phyloP scores from a whole-genome alignment of 2,888 invertebrate species.

The Caenorhabditis sp. region DNA sequence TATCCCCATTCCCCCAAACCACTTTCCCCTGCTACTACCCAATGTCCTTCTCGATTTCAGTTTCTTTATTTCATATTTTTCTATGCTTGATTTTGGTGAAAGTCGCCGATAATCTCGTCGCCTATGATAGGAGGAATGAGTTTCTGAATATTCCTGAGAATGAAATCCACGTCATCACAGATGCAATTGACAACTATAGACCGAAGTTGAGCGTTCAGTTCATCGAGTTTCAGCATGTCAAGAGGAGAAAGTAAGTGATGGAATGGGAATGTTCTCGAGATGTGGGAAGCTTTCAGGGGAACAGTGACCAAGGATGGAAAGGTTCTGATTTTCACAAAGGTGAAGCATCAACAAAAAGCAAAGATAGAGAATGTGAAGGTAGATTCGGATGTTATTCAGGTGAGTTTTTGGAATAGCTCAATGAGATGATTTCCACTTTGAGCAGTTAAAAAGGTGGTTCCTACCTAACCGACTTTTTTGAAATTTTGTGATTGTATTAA shows the following conservation, averaged over 20 bases:
- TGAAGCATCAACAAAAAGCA: conserved; percentile 32
- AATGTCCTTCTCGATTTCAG: conserved; percentile 45
- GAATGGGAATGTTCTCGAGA: background rate
- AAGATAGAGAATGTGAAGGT: conserved; percentile 57
- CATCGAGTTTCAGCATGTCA: conserved; percentile 54
- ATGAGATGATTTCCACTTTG: background rate
- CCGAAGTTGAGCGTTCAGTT: conserved; percentile 59
- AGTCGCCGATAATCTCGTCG: conserved; percentile 50
- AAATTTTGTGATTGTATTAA: no score
- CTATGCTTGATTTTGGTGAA: conserved; percentile 18
- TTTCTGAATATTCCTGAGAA: conserved; percentile 61
- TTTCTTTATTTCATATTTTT: conserved; percentile 29
- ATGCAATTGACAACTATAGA: conserved; percentile 59
- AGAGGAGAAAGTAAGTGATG: conserved; percentile 53
- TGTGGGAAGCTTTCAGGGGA: conserved; percentile 28
- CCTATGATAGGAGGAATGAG: conserved; percentile 59
- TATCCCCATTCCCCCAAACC: background rate
- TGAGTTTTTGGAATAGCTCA: background rate
- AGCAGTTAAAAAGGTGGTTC: no score
- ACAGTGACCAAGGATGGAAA: conserved; percentile 43
- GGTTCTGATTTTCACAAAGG: conserved; percentile 44
- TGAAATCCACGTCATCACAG: conserved; percentile 61
- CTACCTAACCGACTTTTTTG: no score
- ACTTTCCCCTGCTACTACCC: background rate
- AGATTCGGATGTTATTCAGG: conserved; percentile 46